A percentile compares a stretch with the other conserved stretches of the same genome.
These are phyloP conservation scores for Elymnias hypermnestra DNA, from an alignment of 1,140 invertebrate genomes.

Conservation along the genomic window DNA sequence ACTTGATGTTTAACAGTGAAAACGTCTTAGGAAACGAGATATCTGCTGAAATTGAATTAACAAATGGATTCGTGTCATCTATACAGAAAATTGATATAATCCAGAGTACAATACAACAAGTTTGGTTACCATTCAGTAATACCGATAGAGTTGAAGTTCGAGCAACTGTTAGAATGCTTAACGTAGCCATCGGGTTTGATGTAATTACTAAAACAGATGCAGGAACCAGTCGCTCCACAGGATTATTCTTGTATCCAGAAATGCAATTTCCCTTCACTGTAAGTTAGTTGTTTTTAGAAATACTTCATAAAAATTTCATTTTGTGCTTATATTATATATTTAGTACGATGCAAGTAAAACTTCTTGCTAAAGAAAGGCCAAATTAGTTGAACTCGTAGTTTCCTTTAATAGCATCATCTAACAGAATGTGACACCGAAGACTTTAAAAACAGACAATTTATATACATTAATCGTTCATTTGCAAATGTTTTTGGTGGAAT, in stretches of 20 bases:
- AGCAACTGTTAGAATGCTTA: slow-evolving; percentile 24
- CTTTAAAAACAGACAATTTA: no score
- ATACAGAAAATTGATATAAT: slow-evolving; percentile 23
- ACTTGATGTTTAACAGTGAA: slow-evolving; percentile 27
- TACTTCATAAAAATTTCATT: no score
- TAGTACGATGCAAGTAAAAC: no score
- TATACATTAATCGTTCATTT: no score
- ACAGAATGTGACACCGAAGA: no score
- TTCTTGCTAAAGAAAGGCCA: no score
- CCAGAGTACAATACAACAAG: slow-evolving; percentile 21
- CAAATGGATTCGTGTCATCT: slow-evolving; percentile 29
- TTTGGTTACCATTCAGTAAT: slow-evolving; percentile 17
- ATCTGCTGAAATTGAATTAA: slow-evolving; percentile 15
- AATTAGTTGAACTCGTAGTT: no score
- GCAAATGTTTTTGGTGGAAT: no score
- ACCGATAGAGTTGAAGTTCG: slow-evolving; percentile 20
- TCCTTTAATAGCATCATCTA: no score
- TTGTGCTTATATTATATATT: no score
- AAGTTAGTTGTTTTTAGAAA: no score
- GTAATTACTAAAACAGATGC: slow-evolving; percentile 13
- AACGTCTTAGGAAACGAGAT: slow-evolving; percentile 17
- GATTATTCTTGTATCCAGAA: slow-evolving; percentile 17
- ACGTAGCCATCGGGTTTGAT: slow-evolving; percentile 26
- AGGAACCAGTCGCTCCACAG: slow-evolving; percentile 14
- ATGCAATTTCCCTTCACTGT: slow-evolving; percentile 19